Evolutionary conservation across 2,797 vertebrate genomes (phyloP).

Genomic region (Sparidentex hasta): DNA sequence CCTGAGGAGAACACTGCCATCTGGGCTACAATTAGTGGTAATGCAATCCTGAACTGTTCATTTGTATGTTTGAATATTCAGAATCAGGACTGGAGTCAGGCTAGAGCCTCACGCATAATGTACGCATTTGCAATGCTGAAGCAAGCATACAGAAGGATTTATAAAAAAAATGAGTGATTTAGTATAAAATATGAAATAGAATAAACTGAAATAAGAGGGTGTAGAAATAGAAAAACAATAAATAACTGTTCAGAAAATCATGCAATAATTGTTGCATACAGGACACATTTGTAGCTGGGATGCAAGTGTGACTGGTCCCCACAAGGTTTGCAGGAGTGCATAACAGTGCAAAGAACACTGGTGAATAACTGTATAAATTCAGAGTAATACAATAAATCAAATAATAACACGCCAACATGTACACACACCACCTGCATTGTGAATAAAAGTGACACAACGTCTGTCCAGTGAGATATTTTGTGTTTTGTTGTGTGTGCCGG

Average conservation of each 20-base stretch:
- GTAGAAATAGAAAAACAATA: not conserved
- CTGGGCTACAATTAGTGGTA: slow-evolving; percentile 73
- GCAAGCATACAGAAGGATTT: not conserved
- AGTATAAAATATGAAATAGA: not conserved
- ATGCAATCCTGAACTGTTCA: slow-evolving; percentile 53
- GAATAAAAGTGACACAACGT: not conserved
- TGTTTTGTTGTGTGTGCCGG: not conserved
- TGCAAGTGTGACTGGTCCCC: not conserved
- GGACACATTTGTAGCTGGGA: not conserved
- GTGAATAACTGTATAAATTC: not conserved
- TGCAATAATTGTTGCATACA: not conserved
- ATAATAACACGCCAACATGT: no score
- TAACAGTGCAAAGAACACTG: not conserved
- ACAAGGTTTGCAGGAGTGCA: not conserved
- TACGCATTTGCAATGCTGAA: not conserved
- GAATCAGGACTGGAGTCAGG: not conserved
- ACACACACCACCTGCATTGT: not conserved
- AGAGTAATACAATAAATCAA: not conserved
- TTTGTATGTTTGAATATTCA: slow-evolving; percentile 50
- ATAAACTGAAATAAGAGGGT: not conserved
- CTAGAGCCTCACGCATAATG: not conserved
- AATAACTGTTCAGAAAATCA: not conserved
- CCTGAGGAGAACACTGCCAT: slow-evolving; percentile 84
- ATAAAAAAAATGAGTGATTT: not conserved
- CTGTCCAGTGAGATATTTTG: not conserved